These are phyloP conservation scores for Melanostigma gelatinosum DNA, from an alignment of 2,113 vertebrate genomes.

Conservation along the genomic window DNA sequence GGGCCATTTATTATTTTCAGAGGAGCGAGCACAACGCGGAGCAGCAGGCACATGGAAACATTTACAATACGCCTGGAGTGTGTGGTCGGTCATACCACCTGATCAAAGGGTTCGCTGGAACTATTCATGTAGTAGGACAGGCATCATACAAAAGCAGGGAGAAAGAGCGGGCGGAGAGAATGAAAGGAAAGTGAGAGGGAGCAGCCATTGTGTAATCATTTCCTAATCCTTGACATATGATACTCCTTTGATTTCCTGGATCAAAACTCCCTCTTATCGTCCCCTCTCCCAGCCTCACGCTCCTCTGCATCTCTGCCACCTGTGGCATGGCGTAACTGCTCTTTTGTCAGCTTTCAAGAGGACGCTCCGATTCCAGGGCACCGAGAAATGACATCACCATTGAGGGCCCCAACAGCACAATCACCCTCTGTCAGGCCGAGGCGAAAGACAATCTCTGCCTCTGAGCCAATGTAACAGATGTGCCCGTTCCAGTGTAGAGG, in stretches of 20 bases:
- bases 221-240: conserved; percentile 76
- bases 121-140: conserved; percentile 52
- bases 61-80: conserved; percentile 69
- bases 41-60: conserved; percentile 74
- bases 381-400: conserved; percentile 78
- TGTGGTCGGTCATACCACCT: conserved; percentile 62
- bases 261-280: conserved; percentile 31
- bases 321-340: conserved; percentile 75
- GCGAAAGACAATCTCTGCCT: conserved; percentile 77
- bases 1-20: conserved; percentile 63
- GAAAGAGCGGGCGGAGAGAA: conserved; percentile 22
- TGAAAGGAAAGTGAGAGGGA: conserved; percentile 20
- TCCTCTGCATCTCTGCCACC: conserved; percentile 68
- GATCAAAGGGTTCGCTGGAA: conserved; percentile 75
- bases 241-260: conserved; percentile 66
- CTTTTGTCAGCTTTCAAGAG: conserved; percentile 62
- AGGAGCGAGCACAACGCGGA: conserved; percentile 52
- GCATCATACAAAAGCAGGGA: conserved; percentile 29
- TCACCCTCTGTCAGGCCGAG: conserved; percentile 70
- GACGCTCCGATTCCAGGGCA: conserved; percentile 51
- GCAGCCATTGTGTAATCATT: conserved; percentile 68
- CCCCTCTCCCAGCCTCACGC: background rate
- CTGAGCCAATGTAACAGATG: conserved; percentile 76
- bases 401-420: conserved; percentile 63
- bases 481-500: conserved; percentile 65